Evolutionary conservation across 1,140 invertebrate species (phyloP).

Genomic region (Holcopasites calliopsidis): DNA sequence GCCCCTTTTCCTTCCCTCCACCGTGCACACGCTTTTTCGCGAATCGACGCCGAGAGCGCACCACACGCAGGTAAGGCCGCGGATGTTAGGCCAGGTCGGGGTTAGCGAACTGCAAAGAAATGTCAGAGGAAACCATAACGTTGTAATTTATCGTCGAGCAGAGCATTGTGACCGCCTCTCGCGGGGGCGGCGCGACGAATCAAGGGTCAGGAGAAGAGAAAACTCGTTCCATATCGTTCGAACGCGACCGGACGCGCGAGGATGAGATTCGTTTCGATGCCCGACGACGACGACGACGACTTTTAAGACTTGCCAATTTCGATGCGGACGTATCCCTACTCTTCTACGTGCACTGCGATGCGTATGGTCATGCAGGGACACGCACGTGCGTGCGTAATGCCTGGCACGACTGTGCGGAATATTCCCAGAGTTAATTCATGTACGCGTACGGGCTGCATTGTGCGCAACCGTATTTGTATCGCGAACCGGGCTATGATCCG

Average conservation of each 20-base stretch:
- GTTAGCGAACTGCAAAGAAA: constrained; percentile 74
- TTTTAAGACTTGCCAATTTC: neutral
- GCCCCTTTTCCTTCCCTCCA: constrained; percentile 43
- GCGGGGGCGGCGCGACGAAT: constrained; percentile 77
- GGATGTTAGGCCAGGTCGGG: constrained; percentile 77
- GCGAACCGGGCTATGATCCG: constrained; percentile 74
- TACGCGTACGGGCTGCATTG: constrained; percentile 42
- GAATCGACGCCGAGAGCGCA: constrained; percentile 42
- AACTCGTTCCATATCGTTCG: constrained; percentile 63
- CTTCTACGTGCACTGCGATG: constrained; percentile 2
- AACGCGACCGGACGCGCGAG: constrained; percentile 34
- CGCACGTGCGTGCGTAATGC: constrained; percentile 19
- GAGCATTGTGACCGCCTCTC: constrained; percentile 73
- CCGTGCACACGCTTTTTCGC: constrained; percentile 12
- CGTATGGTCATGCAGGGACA: constrained; percentile 42
- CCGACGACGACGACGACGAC: too few relatives aligned
- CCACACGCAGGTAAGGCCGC: constrained; percentile 62
- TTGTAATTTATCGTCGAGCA: constrained; percentile 78
- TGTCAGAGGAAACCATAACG: constrained; percentile 78
- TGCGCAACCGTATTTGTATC: constrained; percentile 55
- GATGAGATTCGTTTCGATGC: constrained; percentile 50
- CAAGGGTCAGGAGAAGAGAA: constrained; percentile 62
- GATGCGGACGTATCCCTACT: too few relatives aligned
- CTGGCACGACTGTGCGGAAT: constrained; percentile 32
- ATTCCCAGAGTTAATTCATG: constrained; percentile 75